These are phyloP conservation scores for Psammodynastes pulverulentus DNA, from an alignment of 2,113 vertebrate genomes.

Conservation along the genomic window DNA sequence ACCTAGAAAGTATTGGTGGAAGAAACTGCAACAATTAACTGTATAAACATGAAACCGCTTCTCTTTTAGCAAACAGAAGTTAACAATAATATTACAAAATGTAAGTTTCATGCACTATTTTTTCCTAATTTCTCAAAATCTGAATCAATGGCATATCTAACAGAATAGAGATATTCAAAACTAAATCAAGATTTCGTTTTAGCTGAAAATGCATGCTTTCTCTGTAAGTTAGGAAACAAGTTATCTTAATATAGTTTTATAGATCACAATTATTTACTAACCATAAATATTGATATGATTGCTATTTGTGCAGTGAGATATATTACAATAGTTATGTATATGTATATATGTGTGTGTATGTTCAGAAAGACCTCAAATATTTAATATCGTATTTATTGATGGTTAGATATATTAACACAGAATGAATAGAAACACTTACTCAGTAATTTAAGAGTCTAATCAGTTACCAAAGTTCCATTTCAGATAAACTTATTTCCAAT, in stretches of 20 bases:
- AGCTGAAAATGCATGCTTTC: not conserved
- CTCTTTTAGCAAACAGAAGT: not conserved
- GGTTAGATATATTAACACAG: not conserved
- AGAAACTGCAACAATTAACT: not conserved
- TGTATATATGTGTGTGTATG: not conserved
- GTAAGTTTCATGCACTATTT: not conserved
- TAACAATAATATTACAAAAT: not conserved
- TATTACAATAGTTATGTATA: not conserved
- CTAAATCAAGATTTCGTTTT: not conserved
- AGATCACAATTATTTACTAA: not conserved
- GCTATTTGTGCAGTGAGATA: not conserved
- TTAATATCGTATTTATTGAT: not conserved
- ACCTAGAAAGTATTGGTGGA: not conserved
- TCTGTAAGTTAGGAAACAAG: not conserved
- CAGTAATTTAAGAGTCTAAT: not conserved
- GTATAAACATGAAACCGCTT: not conserved
- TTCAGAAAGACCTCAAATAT: not conserved
- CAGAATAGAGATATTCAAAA: not conserved
- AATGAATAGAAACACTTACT: not conserved
- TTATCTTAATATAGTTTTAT: not conserved
- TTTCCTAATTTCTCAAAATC: not conserved
- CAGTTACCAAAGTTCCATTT: not conserved
- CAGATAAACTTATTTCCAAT: not conserved
- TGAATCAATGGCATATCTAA: not conserved
- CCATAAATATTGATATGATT: not conserved